Base-by-base conservation (phyloP, 2,888 invertebrate genomes). In the Alitta virens region DNA sequence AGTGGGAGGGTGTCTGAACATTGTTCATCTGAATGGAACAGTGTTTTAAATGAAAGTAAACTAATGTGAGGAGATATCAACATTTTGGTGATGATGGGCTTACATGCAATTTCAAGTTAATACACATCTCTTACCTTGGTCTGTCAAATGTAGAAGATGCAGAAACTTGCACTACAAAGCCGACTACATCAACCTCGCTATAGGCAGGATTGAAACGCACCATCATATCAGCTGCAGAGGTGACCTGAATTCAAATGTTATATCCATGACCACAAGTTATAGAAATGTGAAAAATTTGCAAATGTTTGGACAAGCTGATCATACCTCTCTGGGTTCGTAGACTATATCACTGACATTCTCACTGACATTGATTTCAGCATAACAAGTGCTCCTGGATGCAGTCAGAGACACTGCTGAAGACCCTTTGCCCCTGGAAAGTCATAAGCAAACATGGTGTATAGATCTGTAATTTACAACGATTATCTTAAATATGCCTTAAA, bases 121-220 rank as follows among this genome's bases (percentile, higher is more conserved):
- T 16, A 16, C 2, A 52, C 23, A 26, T 26, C 9, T 26, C 50
- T 16, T 56, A 64, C 63, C 62, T 54, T 24, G 42, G 53, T 43
- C 56, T 63, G 33, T 66, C 63, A 52, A 63, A 63, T 12, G 61
- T 53, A 7, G 58, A 26, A 14, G 49, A 38, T 24, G 38, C 33
- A 16, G 63, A 56, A 42, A 88, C 83, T 62, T 84, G 79, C 25
- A 89, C 84, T 43, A 91, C 85, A 1, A 90, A 72, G 1, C 91
- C 91, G 2, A 88, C 86, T 12, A 88, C 87, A 80, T 92, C 91
- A 67, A 91, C 85, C 84, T 91, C 91, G 65, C 87, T 86, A 74
- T 87, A 88, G 12, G 77, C 65, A 2, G 86, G 84, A 7, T 24
- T 12, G 46, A 58, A 64, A 7, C 33, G 33, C 7, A 12, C 33